Percentiles rank a stretch among this genome's conserved stretches.
These are phyloP conservation scores for Crioceris asparagi DNA, from an alignment of 2,888 invertebrate genomes.

Conservation along the genomic window DNA sequence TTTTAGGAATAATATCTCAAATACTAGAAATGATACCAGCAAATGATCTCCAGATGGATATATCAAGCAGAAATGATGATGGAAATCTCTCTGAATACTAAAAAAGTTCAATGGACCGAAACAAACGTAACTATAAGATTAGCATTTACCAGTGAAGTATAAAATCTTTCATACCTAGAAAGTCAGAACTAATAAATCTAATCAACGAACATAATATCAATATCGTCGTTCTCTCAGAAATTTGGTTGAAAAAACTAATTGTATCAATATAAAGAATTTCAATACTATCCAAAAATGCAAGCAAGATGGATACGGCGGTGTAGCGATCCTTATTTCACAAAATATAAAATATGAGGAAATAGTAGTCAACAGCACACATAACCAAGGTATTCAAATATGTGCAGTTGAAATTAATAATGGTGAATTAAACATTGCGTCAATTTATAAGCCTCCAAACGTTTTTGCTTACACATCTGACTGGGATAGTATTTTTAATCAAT, in stretches of 20 bases:
- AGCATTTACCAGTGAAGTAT: constrained; percentile 5
- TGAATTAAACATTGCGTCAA: constrained; percentile 2
- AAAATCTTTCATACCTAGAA: constrained; percentile 1
- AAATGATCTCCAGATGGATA: too few species aligned
- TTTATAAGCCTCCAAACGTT: constrained; percentile 6
- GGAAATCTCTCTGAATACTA: too few species aligned
- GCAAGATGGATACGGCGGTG: constrained; percentile 6
- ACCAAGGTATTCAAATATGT: constrained; percentile 4
- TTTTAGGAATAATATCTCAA: constrained; percentile 2
- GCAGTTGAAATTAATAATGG: constrained; percentile 3
- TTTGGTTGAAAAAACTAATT: constrained; percentile 1
- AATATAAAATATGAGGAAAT: constrained; percentile 1
- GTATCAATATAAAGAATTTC: constrained; percentile 3
- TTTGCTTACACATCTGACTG: constrained; percentile 2
- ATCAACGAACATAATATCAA: constrained; percentile 1
- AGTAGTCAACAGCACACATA: constrained; percentile 1
- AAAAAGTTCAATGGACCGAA: too few species aligned
- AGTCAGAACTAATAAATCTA: constrained; percentile 2
- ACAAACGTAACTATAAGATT: constrained; percentile 1
- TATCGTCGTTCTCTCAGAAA: constrained; percentile 1
- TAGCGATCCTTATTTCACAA: constrained; percentile 3
- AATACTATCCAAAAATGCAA: constrained; percentile 1
- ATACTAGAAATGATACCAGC: too few species aligned
- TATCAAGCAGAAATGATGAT: too few species aligned
- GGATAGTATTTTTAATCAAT: constrained; percentile 6